Percentiles rank a stretch among this genome's conserved stretches.
These are phyloP conservation scores for Digitonthophagus gazella DNA, from an alignment of 2,888 invertebrate genomes.

Conservation along the genomic window DNA sequence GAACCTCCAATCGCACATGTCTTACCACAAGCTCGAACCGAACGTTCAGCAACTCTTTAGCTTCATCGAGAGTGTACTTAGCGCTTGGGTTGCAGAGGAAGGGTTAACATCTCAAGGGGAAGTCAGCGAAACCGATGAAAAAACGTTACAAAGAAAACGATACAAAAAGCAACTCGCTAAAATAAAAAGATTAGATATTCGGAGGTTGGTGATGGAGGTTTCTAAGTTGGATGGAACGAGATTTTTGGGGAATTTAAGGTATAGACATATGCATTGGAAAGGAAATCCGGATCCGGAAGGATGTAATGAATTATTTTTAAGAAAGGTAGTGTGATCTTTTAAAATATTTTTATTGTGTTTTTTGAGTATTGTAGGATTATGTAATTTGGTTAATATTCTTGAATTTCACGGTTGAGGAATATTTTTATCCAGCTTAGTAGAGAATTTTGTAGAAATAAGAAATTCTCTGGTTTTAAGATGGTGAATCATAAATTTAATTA, in stretches of 20 bases:
- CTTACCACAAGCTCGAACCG: constrained; percentile 61
- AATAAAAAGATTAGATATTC: constrained; percentile 66
- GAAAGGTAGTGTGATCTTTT: no score
- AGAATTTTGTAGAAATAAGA: background rate
- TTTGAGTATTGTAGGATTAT: no score
- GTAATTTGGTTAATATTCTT: no score
- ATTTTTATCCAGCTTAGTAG: background rate
- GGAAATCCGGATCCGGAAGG: constrained; percentile 81
- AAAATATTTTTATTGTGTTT: constrained; percentile 41
- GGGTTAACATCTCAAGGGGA: constrained; percentile 71
- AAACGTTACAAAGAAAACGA: constrained; percentile 59
- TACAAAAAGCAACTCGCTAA: constrained; percentile 63
- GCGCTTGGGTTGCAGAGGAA: constrained; percentile 75
- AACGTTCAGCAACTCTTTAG: constrained; percentile 79
- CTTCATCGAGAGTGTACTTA: constrained; percentile 76
- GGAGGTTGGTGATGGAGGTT: constrained; percentile 68
- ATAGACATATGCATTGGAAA: constrained; percentile 81
- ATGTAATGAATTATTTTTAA: constrained; percentile 84
- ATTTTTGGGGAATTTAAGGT: constrained; percentile 67
- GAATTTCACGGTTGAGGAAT: background rate
- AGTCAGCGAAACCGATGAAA: constrained; percentile 71
- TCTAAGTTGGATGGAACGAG: constrained; percentile 66
- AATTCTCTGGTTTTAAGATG: background rate
- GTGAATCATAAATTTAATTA: background rate
- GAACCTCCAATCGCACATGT: constrained; percentile 54